Percentiles rank a stretch among this genome's conserved stretches.
Conservation (phyloP, 2,797 vertebrate genomes). For the Sciaenops ocellatus region DNA sequence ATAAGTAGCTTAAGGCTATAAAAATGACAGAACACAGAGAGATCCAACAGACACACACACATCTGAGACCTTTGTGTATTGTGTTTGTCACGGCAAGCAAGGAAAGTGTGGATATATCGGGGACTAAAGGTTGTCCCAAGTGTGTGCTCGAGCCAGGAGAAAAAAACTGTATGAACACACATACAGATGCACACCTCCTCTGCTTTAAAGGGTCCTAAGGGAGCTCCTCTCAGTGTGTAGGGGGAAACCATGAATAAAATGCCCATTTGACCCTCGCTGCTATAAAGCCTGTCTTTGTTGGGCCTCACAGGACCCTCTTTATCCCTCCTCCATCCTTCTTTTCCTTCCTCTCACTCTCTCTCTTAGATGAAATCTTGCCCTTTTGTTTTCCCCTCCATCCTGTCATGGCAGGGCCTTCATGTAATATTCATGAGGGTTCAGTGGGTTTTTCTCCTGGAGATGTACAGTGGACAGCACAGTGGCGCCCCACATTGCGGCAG, state of each 20-base stretch:
- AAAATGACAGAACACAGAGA: slow-evolving; percentile 29
- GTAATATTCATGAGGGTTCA: slow-evolving; percentile 80
- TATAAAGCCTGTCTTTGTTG: slow-evolving; percentile 83
- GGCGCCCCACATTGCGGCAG: slow-evolving; percentile 41
- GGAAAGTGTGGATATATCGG: slow-evolving; percentile 36
- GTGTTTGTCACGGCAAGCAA: slow-evolving; percentile 15
- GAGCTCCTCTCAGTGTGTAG: slow-evolving; percentile 72
- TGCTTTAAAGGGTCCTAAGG: slow-evolving; percentile 70
- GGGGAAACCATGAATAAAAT: slow-evolving; percentile 78
- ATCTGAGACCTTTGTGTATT: slow-evolving; percentile 10
- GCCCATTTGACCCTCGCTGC: slow-evolving; percentile 74
- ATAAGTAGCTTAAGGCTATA: slow-evolving; percentile 36
- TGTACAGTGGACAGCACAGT: slow-evolving; percentile 71
- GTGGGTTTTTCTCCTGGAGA: slow-evolving; percentile 59
- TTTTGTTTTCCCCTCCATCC: slow-evolving; percentile 78
- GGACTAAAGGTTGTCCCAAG: slow-evolving; percentile 38
- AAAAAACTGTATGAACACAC: slow-evolving; percentile 40
- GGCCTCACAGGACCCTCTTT: slow-evolving; percentile 79
- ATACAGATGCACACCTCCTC: slow-evolving; percentile 52
- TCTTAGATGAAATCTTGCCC: slow-evolving; percentile 77
- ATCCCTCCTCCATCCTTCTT: slow-evolving; percentile 72
- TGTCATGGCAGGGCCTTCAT: slow-evolving; percentile 77
- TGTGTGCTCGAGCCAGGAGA: slow-evolving; percentile 18
- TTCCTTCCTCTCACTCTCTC: slow-evolving; percentile 69
- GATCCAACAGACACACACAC: slow-evolving; percentile 12